These are phyloP conservation scores for Dendroctonus valens DNA, from an alignment of 1,140 invertebrate species.

Conservation along the genomic window DNA sequence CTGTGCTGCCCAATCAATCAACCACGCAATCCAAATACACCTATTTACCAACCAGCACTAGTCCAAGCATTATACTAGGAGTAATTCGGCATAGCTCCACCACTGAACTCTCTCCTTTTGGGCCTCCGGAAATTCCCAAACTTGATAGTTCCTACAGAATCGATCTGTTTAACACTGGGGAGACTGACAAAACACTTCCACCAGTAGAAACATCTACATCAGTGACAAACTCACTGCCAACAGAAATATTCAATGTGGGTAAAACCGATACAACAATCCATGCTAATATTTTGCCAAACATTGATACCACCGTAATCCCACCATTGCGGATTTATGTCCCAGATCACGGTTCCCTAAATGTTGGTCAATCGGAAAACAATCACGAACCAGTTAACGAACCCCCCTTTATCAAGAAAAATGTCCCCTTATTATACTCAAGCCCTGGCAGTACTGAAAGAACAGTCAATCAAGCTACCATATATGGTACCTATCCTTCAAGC, in stretches of 20 bases:
- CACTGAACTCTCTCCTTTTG: slow-evolving; percentile 15
- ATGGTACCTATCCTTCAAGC: slow-evolving; percentile 33
- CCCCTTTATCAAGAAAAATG: slow-evolving; percentile 26
- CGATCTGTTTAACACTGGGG: slow-evolving; percentile 8
- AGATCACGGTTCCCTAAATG: slow-evolving; percentile 24
- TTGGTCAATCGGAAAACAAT: neutral
- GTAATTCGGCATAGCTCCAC: slow-evolving; percentile 19
- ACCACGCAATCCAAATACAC: slow-evolving; percentile 28
- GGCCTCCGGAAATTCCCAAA: slow-evolving; percentile 14
- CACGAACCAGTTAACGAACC: slow-evolving; percentile 30
- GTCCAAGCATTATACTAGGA: slow-evolving; percentile 24
- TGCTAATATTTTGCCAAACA: slow-evolving; percentile 11
- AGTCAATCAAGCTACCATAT: slow-evolving; percentile 35
- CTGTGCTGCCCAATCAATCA: slow-evolving; percentile 20
- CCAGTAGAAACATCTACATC: slow-evolving; percentile 11
- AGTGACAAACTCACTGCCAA: slow-evolving; percentile 25
- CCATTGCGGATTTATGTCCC: slow-evolving; percentile 16
- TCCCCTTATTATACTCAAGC: slow-evolving; percentile 18
- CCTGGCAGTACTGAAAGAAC: slow-evolving; percentile 24
- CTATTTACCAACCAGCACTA: slow-evolving; percentile 24
- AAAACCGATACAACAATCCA: slow-evolving; percentile 29
- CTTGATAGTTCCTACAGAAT: slow-evolving; percentile 8
- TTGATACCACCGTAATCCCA: slow-evolving; percentile 2
- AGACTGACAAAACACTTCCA: slow-evolving; percentile 16
- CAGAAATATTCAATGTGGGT: slow-evolving; percentile 32